Percentiles rank a stretch among this genome's conserved stretches.
phyloP scores from a whole-genome alignment of 2,113 vertebrate species.

The Lepus timidus region DNA sequence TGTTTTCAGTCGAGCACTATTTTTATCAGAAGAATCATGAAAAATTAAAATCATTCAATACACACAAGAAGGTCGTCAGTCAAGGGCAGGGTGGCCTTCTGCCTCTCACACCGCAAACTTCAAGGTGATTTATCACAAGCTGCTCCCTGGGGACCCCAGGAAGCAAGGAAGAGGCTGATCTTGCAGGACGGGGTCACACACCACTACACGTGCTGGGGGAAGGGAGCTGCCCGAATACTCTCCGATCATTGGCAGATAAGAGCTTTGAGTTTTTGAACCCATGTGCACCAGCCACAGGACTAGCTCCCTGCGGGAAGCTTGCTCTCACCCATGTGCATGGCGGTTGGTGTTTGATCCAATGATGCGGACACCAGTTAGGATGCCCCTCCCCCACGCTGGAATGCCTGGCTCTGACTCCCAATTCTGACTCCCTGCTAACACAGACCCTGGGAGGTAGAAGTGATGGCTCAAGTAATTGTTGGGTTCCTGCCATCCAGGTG shows the following conservation, averaged over 20 bases:
- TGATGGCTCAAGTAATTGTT: no score
- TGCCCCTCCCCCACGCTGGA: no score
- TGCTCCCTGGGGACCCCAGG: background rate
- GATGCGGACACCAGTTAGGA: no score
- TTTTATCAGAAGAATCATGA: conserved; percentile 82
- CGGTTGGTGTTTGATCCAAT: no score
- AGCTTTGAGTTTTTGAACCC: background rate
- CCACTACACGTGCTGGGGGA: background rate
- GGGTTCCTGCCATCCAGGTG: no score
- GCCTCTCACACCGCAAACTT: conserved; percentile 28
- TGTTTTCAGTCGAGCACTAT: conserved; percentile 83
- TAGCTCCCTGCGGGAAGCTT: fast-evolving
- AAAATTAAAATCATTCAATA: conserved; percentile 81
- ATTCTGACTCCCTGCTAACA: no score
- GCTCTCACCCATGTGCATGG: background rate
- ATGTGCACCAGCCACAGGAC: background rate
- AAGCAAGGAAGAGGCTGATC: conserved; percentile 15
- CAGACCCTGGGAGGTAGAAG: no score
- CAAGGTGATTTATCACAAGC: background rate
- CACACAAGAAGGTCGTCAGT: conserved; percentile 73
- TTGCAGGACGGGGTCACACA: background rate
- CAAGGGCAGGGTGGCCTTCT: conserved; percentile 72
- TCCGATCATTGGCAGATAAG: background rate
- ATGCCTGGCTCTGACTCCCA: no score
- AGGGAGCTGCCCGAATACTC: background rate